phyloP scores from a whole-genome alignment of 2,113 vertebrate genomes.

The Psammodynastes pulverulentus region DNA sequence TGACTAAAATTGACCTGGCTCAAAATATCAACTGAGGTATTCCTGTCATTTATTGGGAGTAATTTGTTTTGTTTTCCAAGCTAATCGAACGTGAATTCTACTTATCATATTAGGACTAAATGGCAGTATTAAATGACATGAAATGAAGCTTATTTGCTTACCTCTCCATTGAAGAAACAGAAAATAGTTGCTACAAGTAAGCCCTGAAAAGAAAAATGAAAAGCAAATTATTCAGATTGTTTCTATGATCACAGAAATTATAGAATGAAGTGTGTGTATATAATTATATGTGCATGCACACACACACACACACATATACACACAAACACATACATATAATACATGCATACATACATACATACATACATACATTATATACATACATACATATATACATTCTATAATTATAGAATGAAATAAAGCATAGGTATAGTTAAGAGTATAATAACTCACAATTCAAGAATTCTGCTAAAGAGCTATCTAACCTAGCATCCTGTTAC shows the following conservation, averaged over 20 bases:
- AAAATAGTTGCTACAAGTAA: conserved; percentile 95
- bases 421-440: neutral
- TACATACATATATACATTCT: too few species aligned
- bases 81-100: neutral
- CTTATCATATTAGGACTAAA: neutral
- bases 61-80: neutral
- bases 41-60: too few species aligned
- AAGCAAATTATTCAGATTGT: conserved; percentile 25
- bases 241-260: conserved; percentile 4
- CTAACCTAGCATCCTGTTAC: neutral
- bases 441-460: neutral
- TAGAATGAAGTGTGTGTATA: neutral
- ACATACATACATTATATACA: too few species aligned
- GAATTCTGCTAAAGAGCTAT: neutral
- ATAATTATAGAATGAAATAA: neutral
- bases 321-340: too few species aligned
- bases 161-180: conserved; percentile 98
- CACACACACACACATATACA: too few species aligned
- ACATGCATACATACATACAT: too few species aligned
- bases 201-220: conserved; percentile 73
- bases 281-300: too few species aligned
- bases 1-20: neutral
- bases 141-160: conserved; percentile 59
- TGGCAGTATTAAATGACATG: neutral
- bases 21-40: neutral